Base-by-base conservation (phyloP, 2,888 invertebrate genomes). In the Temnothorax rugatulus region DNA sequence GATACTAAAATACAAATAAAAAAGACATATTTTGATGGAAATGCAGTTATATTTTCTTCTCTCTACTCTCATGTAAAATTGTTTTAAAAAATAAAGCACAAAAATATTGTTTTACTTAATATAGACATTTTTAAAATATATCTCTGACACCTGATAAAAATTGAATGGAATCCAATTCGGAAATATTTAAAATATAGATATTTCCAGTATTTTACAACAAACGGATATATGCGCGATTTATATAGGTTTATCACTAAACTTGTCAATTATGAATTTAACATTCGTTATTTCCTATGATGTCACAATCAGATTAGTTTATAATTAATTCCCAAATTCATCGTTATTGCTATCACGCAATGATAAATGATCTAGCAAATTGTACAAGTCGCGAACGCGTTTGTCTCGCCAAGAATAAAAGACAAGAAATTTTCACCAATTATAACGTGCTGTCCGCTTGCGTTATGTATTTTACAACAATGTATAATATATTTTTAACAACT, bases 371-470 rank as follows among this genome's bases (percentile, higher is more conserved):
- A 18, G 21, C 3, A 44, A 25, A 18, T 13, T 1, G 18, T 52
- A 25, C 3, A 11, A 38, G 11, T 38, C 61, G 41, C 13, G 18
- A 5, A 41, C 44, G 69, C 38, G 3, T 41, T 63, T 41, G 21
- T 41, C 29, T 66, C 61, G 38, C 59, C 13, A 41, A 79, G 9
- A 9, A 75, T 75, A 61, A 44, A 64, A 13, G 13, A 41, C 15
- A n/a, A 41, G 34, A 29, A 52, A 73, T 52, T 73, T 21, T 8
- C 34, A 38, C 13, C 21, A 52, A 66, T 66, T 54, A 54, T 77
- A 63, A 52, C 34, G 15, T 5, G 5, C 4, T 64, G 13, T 44
- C 8, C 7, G 15, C 4, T n/a, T 1, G 38, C 11, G 18, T 3
- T 8, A 29, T n/a, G 11, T 29, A 64, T 64, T 64, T 38, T 38